These are phyloP conservation scores for Hoplias malabaricus DNA, from an alignment of 2,113 vertebrate genomes.

Conservation along the genomic window DNA sequence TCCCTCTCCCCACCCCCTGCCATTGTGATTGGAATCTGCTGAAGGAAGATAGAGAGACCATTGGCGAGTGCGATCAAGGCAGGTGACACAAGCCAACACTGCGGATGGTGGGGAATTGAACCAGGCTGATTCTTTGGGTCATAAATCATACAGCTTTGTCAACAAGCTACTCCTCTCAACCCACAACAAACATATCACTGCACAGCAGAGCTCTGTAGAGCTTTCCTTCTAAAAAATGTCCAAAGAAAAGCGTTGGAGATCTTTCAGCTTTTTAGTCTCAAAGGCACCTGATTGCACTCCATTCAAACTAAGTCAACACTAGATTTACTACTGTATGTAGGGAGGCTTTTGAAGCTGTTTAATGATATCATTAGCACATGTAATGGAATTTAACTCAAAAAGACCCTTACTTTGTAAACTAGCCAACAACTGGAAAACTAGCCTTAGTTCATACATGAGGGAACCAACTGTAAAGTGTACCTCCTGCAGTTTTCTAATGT, in stretches of 20 bases:
- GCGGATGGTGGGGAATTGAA: constrained; percentile 31
- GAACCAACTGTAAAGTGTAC: too few species aligned
- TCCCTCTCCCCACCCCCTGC: constrained; percentile 4
- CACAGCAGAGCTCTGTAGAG: background rate
- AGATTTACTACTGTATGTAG: background rate
- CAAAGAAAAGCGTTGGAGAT: background rate
- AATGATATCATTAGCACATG: background rate
- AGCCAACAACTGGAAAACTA: too few species aligned
- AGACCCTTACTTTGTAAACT: background rate
- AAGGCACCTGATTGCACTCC: too few species aligned
- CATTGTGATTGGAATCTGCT: constrained; percentile 40
- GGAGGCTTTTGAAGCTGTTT: background rate
- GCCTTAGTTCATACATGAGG: too few species aligned
- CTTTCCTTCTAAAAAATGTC: background rate
- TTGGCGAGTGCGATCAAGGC: constrained; percentile 21
- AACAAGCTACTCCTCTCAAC: constrained; percentile 4
- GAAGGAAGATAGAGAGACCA: constrained; percentile 39
- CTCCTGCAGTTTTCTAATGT: too few species aligned
- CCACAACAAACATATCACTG: constrained; percentile 37
- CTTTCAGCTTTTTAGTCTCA: background rate
- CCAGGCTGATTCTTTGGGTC: background rate
- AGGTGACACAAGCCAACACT: constrained; percentile 14
- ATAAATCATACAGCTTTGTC: constrained; percentile 36
- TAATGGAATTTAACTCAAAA: background rate
- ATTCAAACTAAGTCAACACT: background rate